Evolutionary conservation across 1,140 invertebrate species (phyloP).

Genomic region (Drosophila sp.): DNA sequence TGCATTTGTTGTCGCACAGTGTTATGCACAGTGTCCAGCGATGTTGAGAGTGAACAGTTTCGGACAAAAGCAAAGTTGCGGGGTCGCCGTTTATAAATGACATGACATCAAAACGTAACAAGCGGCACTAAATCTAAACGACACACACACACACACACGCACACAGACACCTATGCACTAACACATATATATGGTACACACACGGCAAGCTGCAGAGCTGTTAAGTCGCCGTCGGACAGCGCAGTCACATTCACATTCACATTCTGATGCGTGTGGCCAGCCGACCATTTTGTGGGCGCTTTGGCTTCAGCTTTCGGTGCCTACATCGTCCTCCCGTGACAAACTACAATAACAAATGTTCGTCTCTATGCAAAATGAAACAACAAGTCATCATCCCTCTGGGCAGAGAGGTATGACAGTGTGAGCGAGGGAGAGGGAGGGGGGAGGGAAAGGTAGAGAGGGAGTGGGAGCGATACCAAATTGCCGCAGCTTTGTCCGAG

Average conservation of each 20-base stretch:
- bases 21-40: slow-evolving; percentile 46
- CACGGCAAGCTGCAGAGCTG: slow-evolving; percentile 61
- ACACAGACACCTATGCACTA: too few species aligned
- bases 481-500: neutral
- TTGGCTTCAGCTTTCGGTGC: slow-evolving; percentile 40
- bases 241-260: slow-evolving; percentile 38
- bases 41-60: neutral
- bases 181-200: too few species aligned
- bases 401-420: neutral
- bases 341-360: slow-evolving; percentile 35
- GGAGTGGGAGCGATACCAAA: neutral
- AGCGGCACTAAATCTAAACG: slow-evolving; percentile 82
- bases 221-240: slow-evolving; percentile 67
- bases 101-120: slow-evolving; percentile 78
- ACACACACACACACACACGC: slow-evolving; percentile 50
- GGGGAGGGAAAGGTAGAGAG: neutral
- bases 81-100: slow-evolving; percentile 73
- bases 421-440: neutral
- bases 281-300: slow-evolving; percentile 50
- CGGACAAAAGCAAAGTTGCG: slow-evolving; percentile 1
- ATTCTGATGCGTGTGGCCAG: slow-evolving; percentile 42
- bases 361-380: neutral
- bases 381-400: neutral
- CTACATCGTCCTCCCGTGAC: slow-evolving; percentile 13
- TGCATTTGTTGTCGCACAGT: slow-evolving; percentile 70